Evolutionary conservation across 2,888 invertebrate species (phyloP).

Genomic region (Lochmaea crataegi): DNA sequence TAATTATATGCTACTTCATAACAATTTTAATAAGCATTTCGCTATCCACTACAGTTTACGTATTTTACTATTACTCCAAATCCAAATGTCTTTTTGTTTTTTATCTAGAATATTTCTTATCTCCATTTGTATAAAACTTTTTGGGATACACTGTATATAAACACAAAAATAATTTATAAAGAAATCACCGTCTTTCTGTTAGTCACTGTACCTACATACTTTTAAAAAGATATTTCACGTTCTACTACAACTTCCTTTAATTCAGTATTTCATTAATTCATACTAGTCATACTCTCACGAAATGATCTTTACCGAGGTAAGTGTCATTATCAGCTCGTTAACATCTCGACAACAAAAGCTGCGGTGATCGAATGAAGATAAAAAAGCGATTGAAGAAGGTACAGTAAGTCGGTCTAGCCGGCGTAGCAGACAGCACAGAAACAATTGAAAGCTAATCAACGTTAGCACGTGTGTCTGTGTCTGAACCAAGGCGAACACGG

Average conservation of each 20-base stretch:
- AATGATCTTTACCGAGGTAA: constrained; percentile 33
- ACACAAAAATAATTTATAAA: no score
- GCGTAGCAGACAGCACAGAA: constrained; percentile 45
- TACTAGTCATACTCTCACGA: constrained; percentile 24
- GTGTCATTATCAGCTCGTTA: constrained; percentile 40
- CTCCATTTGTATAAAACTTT: no score
- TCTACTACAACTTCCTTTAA: neutral
- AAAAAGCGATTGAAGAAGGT: constrained; percentile 35
- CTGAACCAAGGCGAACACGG: constrained; percentile 16
- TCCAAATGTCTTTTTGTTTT: no score
- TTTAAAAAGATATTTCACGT: neutral
- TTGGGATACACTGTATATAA: no score
- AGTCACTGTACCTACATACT: no score
- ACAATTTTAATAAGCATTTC: no score
- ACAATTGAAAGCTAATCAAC: constrained; percentile 47
- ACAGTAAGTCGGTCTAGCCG: constrained; percentile 51
- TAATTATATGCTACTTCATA: no score
- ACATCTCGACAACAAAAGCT: constrained; percentile 33
- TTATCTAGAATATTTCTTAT: no score
- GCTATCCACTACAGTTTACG: no score
- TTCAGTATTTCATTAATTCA: constrained; percentile 11
- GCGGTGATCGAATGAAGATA: constrained; percentile 28
- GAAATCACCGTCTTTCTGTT: no score
- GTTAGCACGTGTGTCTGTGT: constrained; percentile 46
- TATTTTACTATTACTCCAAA: no score